These are phyloP conservation scores for Philereme transversata DNA, from an alignment of 2,888 invertebrate species.

Conservation along the genomic window DNA sequence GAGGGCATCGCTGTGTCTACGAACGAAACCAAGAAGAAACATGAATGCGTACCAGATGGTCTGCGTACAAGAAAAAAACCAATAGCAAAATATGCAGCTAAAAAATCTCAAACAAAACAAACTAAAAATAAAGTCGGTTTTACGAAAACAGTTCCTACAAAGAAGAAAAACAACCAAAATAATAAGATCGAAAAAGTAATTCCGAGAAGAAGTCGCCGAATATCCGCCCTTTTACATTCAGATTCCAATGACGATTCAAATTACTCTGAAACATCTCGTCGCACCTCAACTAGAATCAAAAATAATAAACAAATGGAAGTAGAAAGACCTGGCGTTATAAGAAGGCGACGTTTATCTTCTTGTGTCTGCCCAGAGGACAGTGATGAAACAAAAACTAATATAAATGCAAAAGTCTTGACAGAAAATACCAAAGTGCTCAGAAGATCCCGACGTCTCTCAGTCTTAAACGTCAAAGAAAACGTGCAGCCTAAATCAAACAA, in stretches of 20 bases:
- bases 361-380: background rate
- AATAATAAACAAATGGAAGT: background rate
- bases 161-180: background rate
- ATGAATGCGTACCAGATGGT: background rate
- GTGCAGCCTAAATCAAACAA: background rate
- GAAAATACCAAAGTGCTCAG: background rate
- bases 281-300: background rate
- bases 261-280: background rate
- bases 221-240: background rate
- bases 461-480: constrained; percentile 4
- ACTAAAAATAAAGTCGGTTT: background rate
- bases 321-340: constrained; percentile 3
- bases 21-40: background rate
- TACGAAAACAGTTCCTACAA: background rate
- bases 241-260: background rate
- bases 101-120: background rate
- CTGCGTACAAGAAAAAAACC: constrained; percentile 3
- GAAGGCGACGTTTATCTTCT: constrained; percentile 7
- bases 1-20: constrained; percentile 1
- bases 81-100: background rate
- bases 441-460: constrained; percentile 4
- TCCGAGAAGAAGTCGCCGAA: background rate
- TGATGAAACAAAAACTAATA: constrained; percentile 6
- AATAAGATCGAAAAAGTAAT: background rate
- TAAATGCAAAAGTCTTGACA: background rate